Base-by-base conservation (phyloP, 1,140 invertebrate genomes). In the Sarcophaga bullata region DNA sequence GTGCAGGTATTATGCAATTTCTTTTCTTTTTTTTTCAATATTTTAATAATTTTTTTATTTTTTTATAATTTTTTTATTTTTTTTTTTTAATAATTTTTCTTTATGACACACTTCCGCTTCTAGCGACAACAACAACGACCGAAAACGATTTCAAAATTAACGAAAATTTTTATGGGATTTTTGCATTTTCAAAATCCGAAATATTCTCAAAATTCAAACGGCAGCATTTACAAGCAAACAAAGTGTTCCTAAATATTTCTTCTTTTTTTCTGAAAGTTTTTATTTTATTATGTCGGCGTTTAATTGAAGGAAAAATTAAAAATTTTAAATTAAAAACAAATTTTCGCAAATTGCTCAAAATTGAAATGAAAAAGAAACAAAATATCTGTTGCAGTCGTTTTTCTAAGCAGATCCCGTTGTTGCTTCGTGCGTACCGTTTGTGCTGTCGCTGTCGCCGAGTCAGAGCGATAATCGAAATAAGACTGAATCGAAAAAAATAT, bases 381-480 rank as follows among this genome's bases (percentile, higher is more conserved):
- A 37, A 37, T 37, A 37, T 37, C 25, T 37, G 4, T 37, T 37
- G 25, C 25, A 37, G 25, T 37, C 25, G 25, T 37, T 37, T 37
- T 37, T 4, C 25, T 37, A 37, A 37, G 25, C 25, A 37, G 25
- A 37, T 4, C 25, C 25, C 25, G 25, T 37, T 37, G 25, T 37
- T 37, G 4, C 25, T 37, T 37, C 25, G 9, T 68, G 62, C 62
- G 62, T 19, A 68, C 62, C 62, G 62, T 68, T 68, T 68, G 54
- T 58, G n/a, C 25, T 50, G 75, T 78, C 75, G 75, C 75, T 78
- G 75, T 46, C 75, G 75, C 75, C 75, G 75, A 78, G 75, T 48
- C 19, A 78, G 75, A 78, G 75, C 75, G 75, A 78, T 78, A 19
- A 78, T 78, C 75, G 75, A 78, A 78, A 78, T 49, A 78, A 78